Base-by-base conservation (phyloP, 2,113 vertebrate species). In the Scomber scombrus region DNA sequence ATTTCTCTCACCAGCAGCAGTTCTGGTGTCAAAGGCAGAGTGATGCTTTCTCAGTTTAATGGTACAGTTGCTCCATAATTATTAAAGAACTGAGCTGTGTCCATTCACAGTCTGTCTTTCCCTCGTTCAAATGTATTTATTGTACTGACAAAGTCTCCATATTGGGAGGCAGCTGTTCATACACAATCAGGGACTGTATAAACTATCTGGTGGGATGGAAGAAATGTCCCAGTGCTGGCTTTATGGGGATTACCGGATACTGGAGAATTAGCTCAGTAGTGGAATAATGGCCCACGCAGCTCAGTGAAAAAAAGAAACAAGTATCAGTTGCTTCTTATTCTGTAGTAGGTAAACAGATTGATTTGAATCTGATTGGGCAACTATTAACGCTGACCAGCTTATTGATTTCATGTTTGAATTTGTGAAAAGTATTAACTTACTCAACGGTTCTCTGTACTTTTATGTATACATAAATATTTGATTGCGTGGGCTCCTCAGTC, bases 81-180 rank as follows among this genome's bases (percentile, higher is more conserved):
- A 88, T 84, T 31, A 63, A 70, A 80, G 71, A 85, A 75, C 66
- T 79, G 61, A 80, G 68, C 65, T 84, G 72, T 89, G 82, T 89
- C 78, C 60, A 34, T 87, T 88, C 80, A 88, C 91, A 88, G 55
- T 80, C 84, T 84, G 80, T 85, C 80, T 78, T 80, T 56, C 46
- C 58, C 51, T 29, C 18, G 1, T 57, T 85, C 29, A 80, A 58
- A 82, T 89, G 84, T 81, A 85, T 89, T 87, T 80, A 84, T 89
- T 64, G 77, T 52, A 19, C 65, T 69, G 55, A 76, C 56, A 56
- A 71, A 71, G 68, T 79, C 66, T 34, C 69, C 71, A 71, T 85
- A 89, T 89, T 88, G 75, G 71, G 80, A 88, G 75, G 71, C 88
- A 91, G 88, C 88, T 93, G 90, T 78, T 91, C 61, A 47, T 63